Evolutionary conservation across 2,888 invertebrate genomes (phyloP).

Genomic region (Halictus ligatus): DNA sequence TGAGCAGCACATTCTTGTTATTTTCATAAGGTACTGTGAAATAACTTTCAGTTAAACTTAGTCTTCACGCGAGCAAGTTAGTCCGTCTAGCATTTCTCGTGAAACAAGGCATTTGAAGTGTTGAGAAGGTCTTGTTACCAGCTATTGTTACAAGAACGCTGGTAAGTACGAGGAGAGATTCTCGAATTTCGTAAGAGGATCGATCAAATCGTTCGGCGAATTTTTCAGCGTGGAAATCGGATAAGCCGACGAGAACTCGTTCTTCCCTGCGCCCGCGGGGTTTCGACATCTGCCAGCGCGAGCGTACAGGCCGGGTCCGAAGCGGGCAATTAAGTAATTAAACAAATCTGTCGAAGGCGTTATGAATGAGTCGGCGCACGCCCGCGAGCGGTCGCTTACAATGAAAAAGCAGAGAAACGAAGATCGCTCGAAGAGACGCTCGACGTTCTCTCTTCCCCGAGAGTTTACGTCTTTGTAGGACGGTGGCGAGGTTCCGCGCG

Average conservation of each 20-base stretch:
- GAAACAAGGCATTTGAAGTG: too few species aligned
- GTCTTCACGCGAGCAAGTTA: too few species aligned
- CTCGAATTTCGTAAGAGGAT: not conserved
- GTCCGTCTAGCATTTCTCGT: too few species aligned
- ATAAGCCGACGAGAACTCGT: constrained; percentile 65
- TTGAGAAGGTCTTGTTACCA: too few species aligned
- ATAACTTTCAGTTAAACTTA: too few species aligned
- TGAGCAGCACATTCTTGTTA: too few species aligned
- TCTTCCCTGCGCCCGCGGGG: constrained; percentile 67
- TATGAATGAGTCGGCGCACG: constrained; percentile 77
- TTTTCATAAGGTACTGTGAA: too few species aligned
- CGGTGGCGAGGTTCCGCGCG: not conserved
- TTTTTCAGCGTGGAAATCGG: constrained; percentile 49
- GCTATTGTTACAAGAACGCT: not conserved
- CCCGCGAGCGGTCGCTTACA: constrained; percentile 51
- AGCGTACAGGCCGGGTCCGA: constrained; percentile 66
- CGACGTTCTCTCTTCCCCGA: constrained; percentile 19
- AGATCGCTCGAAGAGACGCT: constrained; percentile 23
- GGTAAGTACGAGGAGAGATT: not conserved
- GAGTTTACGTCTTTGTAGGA: constrained; percentile 48
- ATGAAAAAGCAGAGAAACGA: constrained; percentile 43
- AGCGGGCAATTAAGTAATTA: constrained; percentile 85
- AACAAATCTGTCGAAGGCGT: constrained; percentile 80
- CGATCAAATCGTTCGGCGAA: not conserved
- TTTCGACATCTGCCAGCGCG: constrained; percentile 70